These are phyloP conservation scores for Anorthoa munda DNA, from an alignment of 2,888 invertebrate species.

Conservation along the genomic window DNA sequence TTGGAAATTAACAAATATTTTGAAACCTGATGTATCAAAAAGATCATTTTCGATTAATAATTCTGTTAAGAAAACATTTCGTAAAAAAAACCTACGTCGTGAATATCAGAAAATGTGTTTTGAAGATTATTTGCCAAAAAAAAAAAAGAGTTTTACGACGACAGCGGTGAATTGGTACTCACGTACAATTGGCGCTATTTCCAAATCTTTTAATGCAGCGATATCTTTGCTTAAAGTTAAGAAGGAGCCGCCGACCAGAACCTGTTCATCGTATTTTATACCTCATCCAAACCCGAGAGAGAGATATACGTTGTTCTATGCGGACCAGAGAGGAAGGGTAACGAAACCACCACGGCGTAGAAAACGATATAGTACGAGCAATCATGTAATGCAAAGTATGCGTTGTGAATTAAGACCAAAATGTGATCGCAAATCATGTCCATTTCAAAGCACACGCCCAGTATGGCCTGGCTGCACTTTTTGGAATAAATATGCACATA, in stretches of 20 bases:
- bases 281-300: conserved; percentile 67
- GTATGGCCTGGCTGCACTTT: not conserved
- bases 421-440: conserved; percentile 14
- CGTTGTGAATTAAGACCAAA: conserved; percentile 35
- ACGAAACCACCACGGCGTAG: conserved; percentile 68
- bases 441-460: not conserved
- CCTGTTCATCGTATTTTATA: conserved; percentile 21
- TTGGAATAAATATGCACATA: not conserved
- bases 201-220: conserved; percentile 36
- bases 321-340: conserved; percentile 73
- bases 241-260: conserved; percentile 20
- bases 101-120: conserved; percentile 38
- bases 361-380: conserved; percentile 17
- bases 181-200: conserved; percentile 44
- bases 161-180: conserved; percentile 51
- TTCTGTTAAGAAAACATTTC: conserved; percentile 17
- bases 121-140: conserved; percentile 18
- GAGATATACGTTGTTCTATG: conserved; percentile 70
- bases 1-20: conserved; percentile 57
- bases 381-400: conserved; percentile 45
- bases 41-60: conserved; percentile 5
- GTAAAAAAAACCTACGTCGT: conserved; percentile 23
- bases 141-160: conserved; percentile 35
- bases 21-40: conserved; percentile 25
- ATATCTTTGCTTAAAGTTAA: conserved; percentile 50